Evolutionary conservation across 2,113 vertebrate genomes (phyloP).

Genomic region (Gasterosteus aculeatus): DNA sequence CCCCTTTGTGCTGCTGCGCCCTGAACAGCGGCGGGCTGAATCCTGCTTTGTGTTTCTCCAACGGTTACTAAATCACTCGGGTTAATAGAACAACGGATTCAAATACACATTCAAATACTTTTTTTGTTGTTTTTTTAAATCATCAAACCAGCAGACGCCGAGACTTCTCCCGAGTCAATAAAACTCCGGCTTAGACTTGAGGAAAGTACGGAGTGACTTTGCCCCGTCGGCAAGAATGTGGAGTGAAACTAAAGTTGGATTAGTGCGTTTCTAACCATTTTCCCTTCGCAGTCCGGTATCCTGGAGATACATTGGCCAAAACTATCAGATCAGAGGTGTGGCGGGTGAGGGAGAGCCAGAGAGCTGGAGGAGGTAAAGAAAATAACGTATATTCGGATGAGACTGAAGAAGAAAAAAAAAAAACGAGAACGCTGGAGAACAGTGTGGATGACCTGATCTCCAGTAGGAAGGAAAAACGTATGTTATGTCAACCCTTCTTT

Average conservation of each 20-base stretch:
- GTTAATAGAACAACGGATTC: background rate
- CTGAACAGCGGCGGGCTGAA: constrained; percentile 2
- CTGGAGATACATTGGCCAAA: background rate
- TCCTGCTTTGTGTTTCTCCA: constrained; percentile 23
- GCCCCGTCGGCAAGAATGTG: background rate
- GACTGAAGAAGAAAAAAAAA: background rate
- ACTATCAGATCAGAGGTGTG: background rate
- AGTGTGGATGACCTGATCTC: background rate
- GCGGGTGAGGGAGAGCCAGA: background rate
- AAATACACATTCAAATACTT: background rate
- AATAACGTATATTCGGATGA: background rate
- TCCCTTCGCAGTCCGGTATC: background rate
- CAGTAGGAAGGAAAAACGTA: background rate
- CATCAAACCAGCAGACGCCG: background rate
- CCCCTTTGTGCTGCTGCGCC: constrained; percentile 39
- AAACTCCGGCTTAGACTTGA: background rate
- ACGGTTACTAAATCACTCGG: constrained; percentile 9
- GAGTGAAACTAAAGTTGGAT: background rate
- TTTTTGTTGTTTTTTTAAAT: background rate
- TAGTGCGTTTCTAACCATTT: constrained; percentile 9
- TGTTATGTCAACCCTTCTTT: background rate
- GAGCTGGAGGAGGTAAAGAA: background rate
- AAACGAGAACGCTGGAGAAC: background rate
- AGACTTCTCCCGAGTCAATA: background rate
- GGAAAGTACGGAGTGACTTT: background rate